Evolutionary conservation across 2,797 vertebrate species (phyloP).

Genomic region (Anguilla marmorata): DNA sequence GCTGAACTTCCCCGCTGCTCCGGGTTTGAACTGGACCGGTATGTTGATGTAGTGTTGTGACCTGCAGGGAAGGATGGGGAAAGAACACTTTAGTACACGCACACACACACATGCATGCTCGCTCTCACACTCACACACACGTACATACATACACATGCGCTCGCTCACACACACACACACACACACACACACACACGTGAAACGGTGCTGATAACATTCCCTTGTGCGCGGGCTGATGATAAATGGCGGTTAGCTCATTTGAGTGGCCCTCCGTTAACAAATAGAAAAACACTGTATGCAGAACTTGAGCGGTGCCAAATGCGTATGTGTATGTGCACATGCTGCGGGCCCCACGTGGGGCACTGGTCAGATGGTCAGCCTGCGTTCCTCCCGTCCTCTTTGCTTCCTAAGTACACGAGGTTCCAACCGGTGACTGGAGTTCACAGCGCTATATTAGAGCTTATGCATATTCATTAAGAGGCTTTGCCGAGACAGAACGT

Average conservation of each 20-base stretch:
- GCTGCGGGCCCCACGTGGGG: not conserved
- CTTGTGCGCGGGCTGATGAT: not conserved
- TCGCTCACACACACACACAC: not conserved
- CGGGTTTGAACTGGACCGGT: constrained; percentile 90
- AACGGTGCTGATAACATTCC: too few relatives aligned
- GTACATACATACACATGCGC: too few relatives aligned
- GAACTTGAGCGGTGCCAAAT: not conserved
- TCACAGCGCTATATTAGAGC: not conserved
- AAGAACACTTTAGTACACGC: not conserved
- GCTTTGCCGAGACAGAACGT: not conserved
- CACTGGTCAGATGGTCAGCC: not conserved
- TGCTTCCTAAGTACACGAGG: not conserved
- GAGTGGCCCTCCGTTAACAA: not conserved
- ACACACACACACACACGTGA: not conserved
- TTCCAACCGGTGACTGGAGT: not conserved
- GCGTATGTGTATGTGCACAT: not conserved
- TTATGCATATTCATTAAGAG: not conserved
- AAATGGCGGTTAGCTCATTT: not conserved
- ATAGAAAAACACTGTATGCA: not conserved
- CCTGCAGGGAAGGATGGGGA: constrained; percentile 62
- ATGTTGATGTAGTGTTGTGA: constrained; percentile 92
- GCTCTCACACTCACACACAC: constrained; percentile 1
- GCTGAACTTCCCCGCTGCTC: constrained; percentile 73
- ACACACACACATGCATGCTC: not conserved
- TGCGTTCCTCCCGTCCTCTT: not conserved